phyloP scores from a whole-genome alignment of 2,888 invertebrate species.

The Drosophila pegasa region DNA sequence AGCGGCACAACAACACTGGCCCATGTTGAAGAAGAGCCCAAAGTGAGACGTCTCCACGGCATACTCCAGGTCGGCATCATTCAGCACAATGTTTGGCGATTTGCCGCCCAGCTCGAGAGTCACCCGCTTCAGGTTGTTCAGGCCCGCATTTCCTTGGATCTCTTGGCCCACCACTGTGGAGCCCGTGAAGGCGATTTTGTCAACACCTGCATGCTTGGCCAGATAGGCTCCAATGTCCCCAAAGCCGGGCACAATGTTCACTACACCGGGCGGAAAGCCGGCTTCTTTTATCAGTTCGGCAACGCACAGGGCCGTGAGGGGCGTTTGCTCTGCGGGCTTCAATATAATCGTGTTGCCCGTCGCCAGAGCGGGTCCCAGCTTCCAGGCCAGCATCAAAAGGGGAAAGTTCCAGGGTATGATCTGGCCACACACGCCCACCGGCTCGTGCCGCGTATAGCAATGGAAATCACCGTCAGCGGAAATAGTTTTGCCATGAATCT shows the following conservation, averaged over 20 bases:
- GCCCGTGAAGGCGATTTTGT: constrained; percentile 97
- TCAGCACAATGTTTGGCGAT: constrained; percentile 95
- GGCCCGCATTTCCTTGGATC: constrained; percentile 88
- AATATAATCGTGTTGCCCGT: constrained; percentile 92
- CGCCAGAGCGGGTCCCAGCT: constrained; percentile 92
- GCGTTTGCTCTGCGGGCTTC: constrained; percentile 98
- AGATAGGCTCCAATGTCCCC: constrained; percentile 93
- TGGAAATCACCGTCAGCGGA: constrained; percentile 92
- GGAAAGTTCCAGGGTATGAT: constrained; percentile 98
- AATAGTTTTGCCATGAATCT: constrained; percentile 91
- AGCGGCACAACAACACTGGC: constrained; percentile 96
- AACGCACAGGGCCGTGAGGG: constrained; percentile 94
- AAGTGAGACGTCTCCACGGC: constrained; percentile 94
- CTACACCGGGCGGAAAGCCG: constrained; percentile 95
- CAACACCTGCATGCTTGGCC: constrained; percentile 89
- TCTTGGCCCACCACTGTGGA: constrained; percentile 94
- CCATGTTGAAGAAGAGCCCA: constrained; percentile 96
- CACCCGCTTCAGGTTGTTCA: constrained; percentile 91
- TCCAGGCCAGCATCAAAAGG: constrained; percentile 97
- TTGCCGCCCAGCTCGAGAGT: constrained; percentile 97
- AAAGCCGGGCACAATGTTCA: constrained; percentile 95
- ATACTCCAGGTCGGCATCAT: constrained; percentile 91
- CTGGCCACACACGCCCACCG: constrained; percentile 96
- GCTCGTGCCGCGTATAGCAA: constrained; percentile 94
- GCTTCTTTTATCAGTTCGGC: constrained; percentile 94